Conservation (phyloP, 2,113 vertebrate genomes). For the Chrysemys picta region DNA sequence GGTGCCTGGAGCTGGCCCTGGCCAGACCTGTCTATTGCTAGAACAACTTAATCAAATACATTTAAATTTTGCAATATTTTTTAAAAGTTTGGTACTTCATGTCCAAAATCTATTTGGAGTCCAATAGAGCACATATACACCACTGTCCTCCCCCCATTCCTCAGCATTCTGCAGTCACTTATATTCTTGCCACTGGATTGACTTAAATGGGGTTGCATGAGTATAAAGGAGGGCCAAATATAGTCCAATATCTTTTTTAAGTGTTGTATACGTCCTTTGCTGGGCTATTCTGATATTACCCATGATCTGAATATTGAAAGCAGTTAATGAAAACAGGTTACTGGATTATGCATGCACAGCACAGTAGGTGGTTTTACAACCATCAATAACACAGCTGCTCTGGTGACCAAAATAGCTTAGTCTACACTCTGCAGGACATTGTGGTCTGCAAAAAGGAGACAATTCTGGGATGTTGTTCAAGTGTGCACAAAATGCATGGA, state of each 20-base stretch:
- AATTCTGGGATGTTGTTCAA: not conserved
- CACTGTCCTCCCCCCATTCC: not conserved
- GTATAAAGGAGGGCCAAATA: rapidly evolving
- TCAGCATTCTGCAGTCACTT: not conserved
- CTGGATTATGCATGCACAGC: not conserved
- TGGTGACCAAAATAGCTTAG: not conserved
- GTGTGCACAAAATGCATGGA: not conserved
- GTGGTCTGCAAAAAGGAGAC: not conserved
- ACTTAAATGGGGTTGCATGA: rapidly evolving
- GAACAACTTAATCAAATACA: not conserved
- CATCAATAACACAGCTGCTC: not conserved
- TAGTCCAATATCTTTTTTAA: not conserved
- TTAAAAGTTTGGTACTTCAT: not conserved
- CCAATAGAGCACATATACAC: not conserved
- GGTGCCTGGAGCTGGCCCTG: too few species aligned
- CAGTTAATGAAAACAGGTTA: not conserved
- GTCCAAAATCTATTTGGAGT: not conserved
- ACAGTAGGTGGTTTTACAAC: not conserved
- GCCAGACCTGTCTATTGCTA: not conserved
- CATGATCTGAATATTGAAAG: not conserved
- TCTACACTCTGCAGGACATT: not conserved
- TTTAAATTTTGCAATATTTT: not conserved
- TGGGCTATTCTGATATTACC: not conserved
- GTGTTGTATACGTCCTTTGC: not conserved
- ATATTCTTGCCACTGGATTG: rapidly evolving